These are phyloP conservation scores for Brachionus asplanchnoidis DNA, from an alignment of 1,140 invertebrate species.

Conservation along the genomic window DNA sequence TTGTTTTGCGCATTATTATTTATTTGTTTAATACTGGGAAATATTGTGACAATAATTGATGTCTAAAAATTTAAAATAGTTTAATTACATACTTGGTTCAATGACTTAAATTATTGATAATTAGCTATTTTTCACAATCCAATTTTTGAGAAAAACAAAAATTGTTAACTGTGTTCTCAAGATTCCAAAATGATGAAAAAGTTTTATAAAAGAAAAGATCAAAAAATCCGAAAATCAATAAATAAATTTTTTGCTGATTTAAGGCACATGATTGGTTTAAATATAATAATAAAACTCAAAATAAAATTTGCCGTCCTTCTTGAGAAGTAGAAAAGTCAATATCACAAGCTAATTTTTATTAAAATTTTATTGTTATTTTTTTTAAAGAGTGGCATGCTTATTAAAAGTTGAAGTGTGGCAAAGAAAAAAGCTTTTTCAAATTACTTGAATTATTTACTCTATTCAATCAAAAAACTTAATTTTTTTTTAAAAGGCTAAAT, in stretches of 20 bases:
- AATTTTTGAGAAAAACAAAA: neutral
- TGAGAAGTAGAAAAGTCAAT: neutral
- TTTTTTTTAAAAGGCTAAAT: neutral
- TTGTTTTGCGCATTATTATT: neutral
- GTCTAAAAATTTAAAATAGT: neutral
- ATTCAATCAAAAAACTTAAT: neutral
- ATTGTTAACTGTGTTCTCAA: too few relatives aligned
- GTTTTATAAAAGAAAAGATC: neutral
- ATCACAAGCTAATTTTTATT: neutral
- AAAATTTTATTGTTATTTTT: neutral
- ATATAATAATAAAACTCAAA: neutral
- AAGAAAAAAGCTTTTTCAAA: neutral
- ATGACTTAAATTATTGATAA: neutral
- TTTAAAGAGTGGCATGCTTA: neutral
- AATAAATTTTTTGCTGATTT: neutral
- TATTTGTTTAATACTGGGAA: neutral
- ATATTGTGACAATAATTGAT: neutral
- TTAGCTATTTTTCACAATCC: neutral
- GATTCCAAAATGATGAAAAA: neutral
- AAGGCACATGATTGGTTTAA: neutral
- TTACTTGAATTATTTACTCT: neutral
- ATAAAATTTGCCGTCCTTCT: neutral
- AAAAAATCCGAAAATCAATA: neutral
- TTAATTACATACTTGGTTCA: neutral
- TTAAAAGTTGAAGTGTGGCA: neutral